These are phyloP conservation scores for Hydrolagus affinis DNA, from an alignment of 2,113 vertebrate genomes.

Conservation along the genomic window DNA sequence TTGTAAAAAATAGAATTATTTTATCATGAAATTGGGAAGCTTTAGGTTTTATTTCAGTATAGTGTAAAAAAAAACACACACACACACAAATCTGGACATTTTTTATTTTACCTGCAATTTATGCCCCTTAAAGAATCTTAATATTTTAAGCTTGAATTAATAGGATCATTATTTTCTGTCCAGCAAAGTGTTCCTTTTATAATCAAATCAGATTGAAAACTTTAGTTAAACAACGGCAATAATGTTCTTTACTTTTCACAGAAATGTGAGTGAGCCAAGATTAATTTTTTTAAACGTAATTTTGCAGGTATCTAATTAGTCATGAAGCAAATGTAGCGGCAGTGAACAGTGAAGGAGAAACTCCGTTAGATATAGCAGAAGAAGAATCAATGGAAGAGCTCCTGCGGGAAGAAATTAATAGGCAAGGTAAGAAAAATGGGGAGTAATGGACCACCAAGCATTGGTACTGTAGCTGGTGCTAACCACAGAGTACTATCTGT, in stretches of 20 bases:
- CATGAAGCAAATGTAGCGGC: conserved; percentile 89
- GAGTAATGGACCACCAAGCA: too few species aligned
- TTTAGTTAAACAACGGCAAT: neutral
- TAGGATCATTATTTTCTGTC: neutral
- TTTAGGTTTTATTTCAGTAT: neutral
- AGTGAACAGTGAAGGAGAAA: conserved; percentile 98
- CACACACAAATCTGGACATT: too few species aligned
- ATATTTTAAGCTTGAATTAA: neutral
- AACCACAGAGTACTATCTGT: neutral
- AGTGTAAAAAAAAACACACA: neutral
- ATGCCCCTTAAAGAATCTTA: too few species aligned
- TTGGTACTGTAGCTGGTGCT: neutral
- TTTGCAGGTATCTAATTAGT: conserved; percentile 83
- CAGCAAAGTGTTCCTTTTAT: neutral
- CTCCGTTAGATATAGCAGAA: conserved; percentile 93
- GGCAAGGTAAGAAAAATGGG: conserved; percentile 71
- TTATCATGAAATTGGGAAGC: neutral
- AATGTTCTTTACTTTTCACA: neutral
- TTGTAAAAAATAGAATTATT: neutral
- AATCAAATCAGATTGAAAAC: neutral
- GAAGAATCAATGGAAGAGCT: conserved; percentile 97
- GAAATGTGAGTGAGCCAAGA: neutral
- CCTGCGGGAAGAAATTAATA: conserved; percentile 93
- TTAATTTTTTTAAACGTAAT: conserved; percentile 22
- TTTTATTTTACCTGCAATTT: neutral